phyloP scores from a whole-genome alignment of 1,140 invertebrate genomes.

The Drosophila carrolli region DNA sequence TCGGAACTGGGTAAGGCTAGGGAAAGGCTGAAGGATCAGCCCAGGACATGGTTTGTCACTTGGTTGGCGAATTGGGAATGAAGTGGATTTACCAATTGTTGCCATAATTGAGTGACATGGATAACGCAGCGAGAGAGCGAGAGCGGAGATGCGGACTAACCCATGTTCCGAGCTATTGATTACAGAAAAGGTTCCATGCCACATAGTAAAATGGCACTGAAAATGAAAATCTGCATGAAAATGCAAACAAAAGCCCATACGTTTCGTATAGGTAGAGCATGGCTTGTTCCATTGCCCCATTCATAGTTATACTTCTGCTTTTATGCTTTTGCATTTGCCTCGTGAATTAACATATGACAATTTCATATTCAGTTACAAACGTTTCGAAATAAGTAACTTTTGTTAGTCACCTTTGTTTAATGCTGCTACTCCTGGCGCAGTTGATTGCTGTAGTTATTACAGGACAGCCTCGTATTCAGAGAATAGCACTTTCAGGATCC shows the following conservation, averaged over 20 bases:
- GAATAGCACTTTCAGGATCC: slow-evolving; percentile 8
- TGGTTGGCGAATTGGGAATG: slow-evolving; percentile 63
- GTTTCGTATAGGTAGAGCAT: slow-evolving; percentile 27
- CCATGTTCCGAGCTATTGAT: slow-evolving; percentile 61
- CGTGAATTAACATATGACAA: slow-evolving; percentile 64
- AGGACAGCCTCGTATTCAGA: background rate
- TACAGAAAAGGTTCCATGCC: slow-evolving; percentile 72
- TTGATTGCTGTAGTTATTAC: slow-evolving; percentile 17
- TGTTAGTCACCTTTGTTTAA: slow-evolving; percentile 39
- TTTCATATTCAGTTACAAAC: slow-evolving; percentile 70
- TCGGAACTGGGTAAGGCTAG: background rate
- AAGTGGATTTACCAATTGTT: slow-evolving; percentile 80
- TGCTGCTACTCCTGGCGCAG: slow-evolving; percentile 21
- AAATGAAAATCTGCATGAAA: slow-evolving; percentile 76
- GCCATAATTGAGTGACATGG: slow-evolving; percentile 82
- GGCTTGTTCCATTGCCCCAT: slow-evolving; percentile 26
- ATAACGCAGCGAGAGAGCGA: slow-evolving; percentile 42
- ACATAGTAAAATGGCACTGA: slow-evolving; percentile 53
- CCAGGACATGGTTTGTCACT: slow-evolving; percentile 51
- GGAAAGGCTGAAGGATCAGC: background rate
- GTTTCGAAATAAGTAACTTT: slow-evolving; percentile 61
- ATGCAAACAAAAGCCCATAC: slow-evolving; percentile 72
- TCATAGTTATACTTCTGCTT: slow-evolving; percentile 38
- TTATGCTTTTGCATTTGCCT: slow-evolving; percentile 57
- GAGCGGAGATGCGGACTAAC: background rate